These are phyloP conservation scores for Micromesistius poutassou DNA, from an alignment of 2,797 vertebrate species.

Conservation along the genomic window DNA sequence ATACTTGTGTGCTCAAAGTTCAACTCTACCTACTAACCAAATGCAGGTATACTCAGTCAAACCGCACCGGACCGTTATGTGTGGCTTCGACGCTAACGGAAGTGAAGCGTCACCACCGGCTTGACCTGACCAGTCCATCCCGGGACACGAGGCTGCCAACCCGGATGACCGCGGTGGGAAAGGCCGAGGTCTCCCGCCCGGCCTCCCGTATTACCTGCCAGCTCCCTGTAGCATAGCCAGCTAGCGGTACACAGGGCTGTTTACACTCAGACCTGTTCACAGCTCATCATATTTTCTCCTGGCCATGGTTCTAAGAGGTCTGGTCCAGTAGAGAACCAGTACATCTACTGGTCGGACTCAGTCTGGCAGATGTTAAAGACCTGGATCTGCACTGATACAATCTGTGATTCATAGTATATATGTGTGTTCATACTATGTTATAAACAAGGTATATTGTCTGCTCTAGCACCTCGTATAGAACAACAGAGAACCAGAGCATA, in stretches of 20 bases:
- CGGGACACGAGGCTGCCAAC: background rate
- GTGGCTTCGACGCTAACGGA: background rate
- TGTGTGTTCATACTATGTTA: background rate
- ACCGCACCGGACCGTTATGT: background rate
- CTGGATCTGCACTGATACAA: background rate
- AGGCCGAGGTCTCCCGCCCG: background rate
- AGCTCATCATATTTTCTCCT: background rate
- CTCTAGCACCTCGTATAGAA: too few species aligned
- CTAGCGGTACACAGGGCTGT: background rate
- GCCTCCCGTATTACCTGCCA: slow-evolving; percentile 2
- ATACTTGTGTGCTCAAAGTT: background rate
- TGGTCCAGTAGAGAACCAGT: background rate
- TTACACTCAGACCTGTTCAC: background rate
- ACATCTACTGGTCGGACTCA: background rate
- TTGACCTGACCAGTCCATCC: background rate
- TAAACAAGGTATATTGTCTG: too few species aligned
- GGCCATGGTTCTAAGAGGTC: background rate
- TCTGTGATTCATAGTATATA: background rate
- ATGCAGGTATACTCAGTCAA: background rate
- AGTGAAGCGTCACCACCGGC: background rate
- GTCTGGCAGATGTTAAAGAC: background rate
- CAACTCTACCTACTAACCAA: background rate
- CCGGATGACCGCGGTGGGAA: slow-evolving; percentile 4
- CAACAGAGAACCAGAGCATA: too few species aligned
- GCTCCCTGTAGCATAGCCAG: background rate